Conservation (phyloP, 1,140 invertebrate genomes). For the Aphis craccivora region DNA sequence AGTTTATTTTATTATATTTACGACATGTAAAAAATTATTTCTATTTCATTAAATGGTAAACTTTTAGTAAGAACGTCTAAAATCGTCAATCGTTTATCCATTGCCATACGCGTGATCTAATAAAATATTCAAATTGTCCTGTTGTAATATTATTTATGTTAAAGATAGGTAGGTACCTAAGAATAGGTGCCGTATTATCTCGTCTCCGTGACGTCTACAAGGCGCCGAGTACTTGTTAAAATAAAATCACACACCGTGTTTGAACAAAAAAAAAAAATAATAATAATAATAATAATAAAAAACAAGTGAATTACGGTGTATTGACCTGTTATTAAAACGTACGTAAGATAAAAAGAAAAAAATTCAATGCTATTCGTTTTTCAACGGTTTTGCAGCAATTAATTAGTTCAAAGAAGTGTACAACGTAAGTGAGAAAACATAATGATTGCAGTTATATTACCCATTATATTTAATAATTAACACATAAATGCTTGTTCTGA, state of each 20-base stretch:
- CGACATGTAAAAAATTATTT: neutral
- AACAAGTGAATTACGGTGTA: slow-evolving; percentile 12
- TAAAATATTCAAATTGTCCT: neutral
- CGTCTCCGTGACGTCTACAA: neutral
- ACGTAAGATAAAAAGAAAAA: neutral
- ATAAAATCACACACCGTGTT: slow-evolving; percentile 22
- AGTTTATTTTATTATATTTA: neutral
- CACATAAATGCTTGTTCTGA: neutral
- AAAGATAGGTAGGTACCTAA: neutral
- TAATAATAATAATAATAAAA: neutral
- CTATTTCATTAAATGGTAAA: neutral
- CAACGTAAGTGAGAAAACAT: neutral
- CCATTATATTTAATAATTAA: neutral
- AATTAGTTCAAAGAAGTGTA: neutral
- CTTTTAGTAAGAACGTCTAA: neutral
- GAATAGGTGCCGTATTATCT: neutral
- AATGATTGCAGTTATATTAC: neutral
- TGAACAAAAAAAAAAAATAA: neutral
- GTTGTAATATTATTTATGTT: neutral
- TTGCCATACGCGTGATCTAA: neutral
- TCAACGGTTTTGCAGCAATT: neutral
- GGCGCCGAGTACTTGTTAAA: neutral
- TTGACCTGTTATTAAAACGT: slow-evolving; percentile 6
- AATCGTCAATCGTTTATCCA: neutral
- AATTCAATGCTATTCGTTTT: neutral